Base-by-base conservation (phyloP, 2,797 vertebrate genomes). In the Parauchenoglanis ngamensis region DNA sequence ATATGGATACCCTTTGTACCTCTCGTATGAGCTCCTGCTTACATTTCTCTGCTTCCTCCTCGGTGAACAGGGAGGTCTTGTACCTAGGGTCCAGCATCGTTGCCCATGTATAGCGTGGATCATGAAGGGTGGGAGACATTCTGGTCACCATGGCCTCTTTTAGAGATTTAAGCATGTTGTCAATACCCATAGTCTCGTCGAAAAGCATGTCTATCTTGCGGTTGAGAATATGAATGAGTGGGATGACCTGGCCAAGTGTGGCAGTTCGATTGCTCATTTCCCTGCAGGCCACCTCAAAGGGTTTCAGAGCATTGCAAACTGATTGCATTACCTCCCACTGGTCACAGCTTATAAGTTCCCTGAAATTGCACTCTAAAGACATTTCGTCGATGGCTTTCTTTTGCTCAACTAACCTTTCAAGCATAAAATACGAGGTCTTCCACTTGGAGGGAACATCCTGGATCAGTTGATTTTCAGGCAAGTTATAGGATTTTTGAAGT, bases 291-390 rank as follows among this genome's bases (percentile, higher is more conserved):
- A 97, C 97, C 86, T 99, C 98, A 0, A 99, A 99, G 44, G 98
- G 97, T 91, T 98, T 98, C 91, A 99, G 96, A 82, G 98, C 97
- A 0, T 97, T 98, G 92, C 98, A 99, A 91, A 99, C 97, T 0
- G 98, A 99, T 95, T 97, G 96, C 97, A 99, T 99, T 86, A 99
- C 98, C 91, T 99, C 97, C 98, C 98, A 99, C 94, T 99, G 98
- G 92, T 99, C 97, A 49, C 97, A 97, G 63, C 98, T 99, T 93
- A 99, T 97, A 21, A 98, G 95, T 93, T 99, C 98, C 92, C 98
- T 95, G 95, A 99, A 99, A 93, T 95, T 97, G 90, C 98, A 98
- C 95, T 98, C 97, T 1, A 97, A 94, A 0, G 98, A 97, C 96
- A 99, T 94, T 92, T 98, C 97, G 65, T 97, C 97, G 46, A 99